phyloP scores from a whole-genome alignment of 2,113 vertebrate genomes.

The Corythornis madagascariensis region DNA sequence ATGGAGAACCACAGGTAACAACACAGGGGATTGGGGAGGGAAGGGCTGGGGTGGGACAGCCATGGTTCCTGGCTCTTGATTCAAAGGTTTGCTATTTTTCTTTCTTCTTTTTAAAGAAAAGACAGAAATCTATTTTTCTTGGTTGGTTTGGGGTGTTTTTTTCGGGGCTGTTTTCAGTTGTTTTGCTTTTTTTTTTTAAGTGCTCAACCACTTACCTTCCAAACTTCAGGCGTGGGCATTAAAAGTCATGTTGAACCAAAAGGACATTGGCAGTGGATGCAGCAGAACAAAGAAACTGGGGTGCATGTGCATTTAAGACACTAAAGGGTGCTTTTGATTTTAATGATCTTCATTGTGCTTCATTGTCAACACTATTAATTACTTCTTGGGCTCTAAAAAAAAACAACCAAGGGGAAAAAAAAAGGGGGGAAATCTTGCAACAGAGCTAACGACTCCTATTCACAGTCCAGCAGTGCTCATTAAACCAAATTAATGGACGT shows the following conservation, averaged over 20 bases:
- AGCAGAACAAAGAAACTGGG: slow-evolving; percentile 51
- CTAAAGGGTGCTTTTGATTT: slow-evolving; percentile 41
- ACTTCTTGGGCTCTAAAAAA: not conserved
- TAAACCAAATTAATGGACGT: not conserved
- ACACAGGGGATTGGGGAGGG: slow-evolving; percentile 1
- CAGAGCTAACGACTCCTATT: not conserved
- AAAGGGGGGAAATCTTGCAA: not conserved
- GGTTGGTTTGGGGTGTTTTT: too few relatives aligned
- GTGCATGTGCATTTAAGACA: slow-evolving; percentile 58
- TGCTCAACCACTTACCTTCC: slow-evolving; percentile 48
- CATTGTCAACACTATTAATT: slow-evolving; percentile 42
- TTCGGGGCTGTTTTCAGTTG: not conserved
- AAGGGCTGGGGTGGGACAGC: slow-evolving; percentile 1
- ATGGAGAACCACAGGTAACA: slow-evolving; percentile 76
- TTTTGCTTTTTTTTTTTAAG: not conserved
- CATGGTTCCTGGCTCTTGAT: slow-evolving; percentile 64
- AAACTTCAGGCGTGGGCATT: slow-evolving; percentile 54
- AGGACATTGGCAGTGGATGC: slow-evolving; percentile 54
- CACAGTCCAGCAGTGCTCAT: not conserved
- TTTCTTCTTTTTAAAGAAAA: slow-evolving; percentile 43
- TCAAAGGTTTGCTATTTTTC: slow-evolving; percentile 60
- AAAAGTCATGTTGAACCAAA: slow-evolving; percentile 67
- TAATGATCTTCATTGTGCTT: slow-evolving; percentile 41
- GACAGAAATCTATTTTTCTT: slow-evolving; percentile 28
- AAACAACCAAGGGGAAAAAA: too few relatives aligned